These are phyloP conservation scores for Pardalotus punctatus DNA, from an alignment of 2,113 vertebrate species.

Conservation along the genomic window DNA sequence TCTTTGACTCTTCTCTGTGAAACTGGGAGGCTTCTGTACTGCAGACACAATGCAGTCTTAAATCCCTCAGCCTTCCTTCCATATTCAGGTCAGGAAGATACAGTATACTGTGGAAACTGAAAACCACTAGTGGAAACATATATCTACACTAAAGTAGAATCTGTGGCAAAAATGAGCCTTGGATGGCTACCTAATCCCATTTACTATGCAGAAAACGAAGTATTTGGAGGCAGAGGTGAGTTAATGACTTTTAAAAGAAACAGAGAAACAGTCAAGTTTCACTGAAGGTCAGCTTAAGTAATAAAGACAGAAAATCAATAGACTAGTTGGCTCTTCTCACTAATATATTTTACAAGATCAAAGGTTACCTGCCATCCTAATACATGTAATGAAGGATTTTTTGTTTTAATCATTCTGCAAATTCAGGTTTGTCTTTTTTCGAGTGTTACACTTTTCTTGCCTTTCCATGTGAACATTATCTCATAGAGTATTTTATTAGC, in stretches of 20 bases:
- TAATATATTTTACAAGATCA: not conserved
- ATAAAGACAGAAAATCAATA: not conserved
- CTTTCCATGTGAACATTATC: not conserved
- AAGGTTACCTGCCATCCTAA: not conserved
- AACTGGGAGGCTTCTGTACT: not conserved
- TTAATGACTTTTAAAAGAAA: not conserved
- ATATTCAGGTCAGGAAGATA: constrained; percentile 22
- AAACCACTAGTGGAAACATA: not conserved
- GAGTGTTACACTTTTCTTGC: not conserved
- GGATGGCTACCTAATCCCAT: not conserved
- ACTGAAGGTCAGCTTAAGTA: not conserved
- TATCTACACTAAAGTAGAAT: not conserved
- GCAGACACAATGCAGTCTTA: not conserved
- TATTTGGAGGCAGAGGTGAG: not conserved
- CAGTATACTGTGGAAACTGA: not conserved
- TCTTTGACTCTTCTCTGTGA: not conserved
- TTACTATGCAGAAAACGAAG: not conserved
- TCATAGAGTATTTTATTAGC: not conserved
- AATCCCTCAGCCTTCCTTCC: not conserved
- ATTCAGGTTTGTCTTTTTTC: not conserved
- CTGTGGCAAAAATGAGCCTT: not conserved
- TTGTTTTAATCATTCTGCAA: not conserved
- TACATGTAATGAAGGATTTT: not conserved
- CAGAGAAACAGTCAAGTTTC: not conserved
- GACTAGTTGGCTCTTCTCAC: not conserved